phyloP scores from a whole-genome alignment of 2,113 vertebrate genomes.

The Syngnathoides biaculeatus region DNA sequence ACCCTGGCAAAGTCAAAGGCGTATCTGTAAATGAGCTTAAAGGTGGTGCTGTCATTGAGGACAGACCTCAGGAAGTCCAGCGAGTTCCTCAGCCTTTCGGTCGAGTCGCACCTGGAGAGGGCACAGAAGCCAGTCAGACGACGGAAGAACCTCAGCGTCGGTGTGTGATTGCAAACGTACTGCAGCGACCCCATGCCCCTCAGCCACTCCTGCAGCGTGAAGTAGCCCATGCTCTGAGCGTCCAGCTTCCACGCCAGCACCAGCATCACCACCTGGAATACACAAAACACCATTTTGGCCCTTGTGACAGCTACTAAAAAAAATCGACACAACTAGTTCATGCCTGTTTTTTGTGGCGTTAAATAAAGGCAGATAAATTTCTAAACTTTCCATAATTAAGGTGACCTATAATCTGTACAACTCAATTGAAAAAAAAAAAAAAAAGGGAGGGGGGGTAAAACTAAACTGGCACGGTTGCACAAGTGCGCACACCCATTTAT shows the following conservation, averaged over 20 bases:
- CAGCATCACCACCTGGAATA: conserved; percentile 92
- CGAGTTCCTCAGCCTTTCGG: conserved; percentile 93
- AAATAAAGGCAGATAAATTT: too few species aligned
- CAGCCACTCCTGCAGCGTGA: conserved; percentile 97
- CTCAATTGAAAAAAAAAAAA: too few species aligned
- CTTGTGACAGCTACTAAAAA: neutral
- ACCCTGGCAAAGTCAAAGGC: conserved; percentile 99
- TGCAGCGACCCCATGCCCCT: conserved; percentile 97
- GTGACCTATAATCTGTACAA: too few species aligned
- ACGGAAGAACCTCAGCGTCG: neutral
- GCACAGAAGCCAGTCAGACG: conserved; percentile 42
- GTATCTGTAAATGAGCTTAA: conserved; percentile 99
- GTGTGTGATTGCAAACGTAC: conserved; percentile 74
- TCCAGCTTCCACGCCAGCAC: conserved; percentile 98
- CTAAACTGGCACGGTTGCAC: too few species aligned
- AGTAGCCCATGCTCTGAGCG: conserved; percentile 99
- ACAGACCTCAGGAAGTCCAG: conserved; percentile 97
- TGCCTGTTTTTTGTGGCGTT: neutral
- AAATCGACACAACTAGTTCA: neutral
- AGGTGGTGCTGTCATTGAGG: conserved; percentile 94
- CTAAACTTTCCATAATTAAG: too few species aligned
- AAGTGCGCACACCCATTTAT: too few species aligned
- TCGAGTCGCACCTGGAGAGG: conserved; percentile 88
- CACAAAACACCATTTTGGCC: neutral
- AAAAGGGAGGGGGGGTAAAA: too few species aligned